Evolutionary conservation across 1,140 invertebrate genomes (phyloP).

Genomic region (Helicoverpa armigera): DNA sequence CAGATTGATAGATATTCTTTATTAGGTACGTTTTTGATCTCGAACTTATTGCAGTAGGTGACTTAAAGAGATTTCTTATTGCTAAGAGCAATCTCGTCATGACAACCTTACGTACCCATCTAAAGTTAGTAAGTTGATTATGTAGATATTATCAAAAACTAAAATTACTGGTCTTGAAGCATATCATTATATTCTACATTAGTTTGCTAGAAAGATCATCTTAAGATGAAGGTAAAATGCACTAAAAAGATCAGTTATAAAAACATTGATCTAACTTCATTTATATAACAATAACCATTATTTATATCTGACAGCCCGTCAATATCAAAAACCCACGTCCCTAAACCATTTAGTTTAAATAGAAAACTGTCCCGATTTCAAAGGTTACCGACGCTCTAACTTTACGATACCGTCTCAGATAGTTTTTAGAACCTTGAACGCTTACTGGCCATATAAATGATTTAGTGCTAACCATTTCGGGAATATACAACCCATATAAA

Average conservation of each 20-base stretch:
- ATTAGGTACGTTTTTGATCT: no score
- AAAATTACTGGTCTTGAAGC: no score
- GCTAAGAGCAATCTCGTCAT: no score
- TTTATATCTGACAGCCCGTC: neutral
- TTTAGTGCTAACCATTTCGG: conserved; percentile 60
- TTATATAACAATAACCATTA: neutral
- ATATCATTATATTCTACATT: no score
- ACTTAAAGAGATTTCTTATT: neutral
- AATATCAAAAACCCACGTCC: neutral
- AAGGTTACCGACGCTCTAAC: conserved; percentile 31
- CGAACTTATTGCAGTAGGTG: no score
- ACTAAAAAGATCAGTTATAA: neutral
- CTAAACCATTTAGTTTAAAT: neutral
- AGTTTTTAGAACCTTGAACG: conserved; percentile 72
- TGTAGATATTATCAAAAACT: no score
- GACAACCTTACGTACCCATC: no score
- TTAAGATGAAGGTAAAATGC: no score
- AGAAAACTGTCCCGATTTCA: conserved; percentile 20
- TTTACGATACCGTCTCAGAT: conserved; percentile 56
- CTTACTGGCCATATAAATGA: conserved; percentile 73
- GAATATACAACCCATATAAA: conserved; percentile 43
- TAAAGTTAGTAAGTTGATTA: no score
- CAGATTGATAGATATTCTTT: no score
- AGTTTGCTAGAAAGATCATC: no score
- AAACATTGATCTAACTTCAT: neutral